Evolutionary conservation across 1,140 invertebrate genomes (phyloP), one percentile per base, ranked within the genome.

Genomic region (Periplaneta americana): DNA sequence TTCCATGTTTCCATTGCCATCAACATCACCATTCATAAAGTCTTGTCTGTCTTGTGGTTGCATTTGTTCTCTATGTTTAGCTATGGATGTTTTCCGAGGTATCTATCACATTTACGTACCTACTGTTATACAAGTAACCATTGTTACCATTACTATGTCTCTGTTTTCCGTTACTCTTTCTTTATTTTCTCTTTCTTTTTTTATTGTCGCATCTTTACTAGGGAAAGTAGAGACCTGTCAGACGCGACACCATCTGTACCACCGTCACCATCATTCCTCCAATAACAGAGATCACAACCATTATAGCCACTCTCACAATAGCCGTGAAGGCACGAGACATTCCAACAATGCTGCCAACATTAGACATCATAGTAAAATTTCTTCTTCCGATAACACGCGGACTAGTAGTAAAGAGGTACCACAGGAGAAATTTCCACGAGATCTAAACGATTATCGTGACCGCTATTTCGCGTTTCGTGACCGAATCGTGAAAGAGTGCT

Each of bases 151-250:
- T 32, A 78, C 34, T 57, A 76, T 82, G 48, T 82, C 33, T 74
- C 39, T 83, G n/a, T 66, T 48, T 48, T 48, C n/a, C n/a, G 39
- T 48, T 66, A 66, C n/a, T 66, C 22, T 66, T 74, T 34, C 66
- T 79, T 80, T 78, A 78, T 79, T 77, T 39, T 74, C 28, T 80
- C 31, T 82, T 82, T 74, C 76, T 83, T 80, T 80, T 84, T 66
- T 80, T 48, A 77, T 79, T 83, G 34, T 83, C n/a, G 32, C 39
- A 81, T 75, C 77, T 79, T 78, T 32, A 57, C 18, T 83, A 76
- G 89, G 89, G 87, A 89, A 89, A 88, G 86, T 90, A 87, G 89
- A 90, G 86, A 88, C 88, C 87, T 88, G 87, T 86, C 86, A 88
- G 85, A 86, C 88, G 84, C 88, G 88, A 77, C 87, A 88, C 33